Conservation (phyloP, 2,797 vertebrate genomes). For the Crenuchus spilurus region DNA sequence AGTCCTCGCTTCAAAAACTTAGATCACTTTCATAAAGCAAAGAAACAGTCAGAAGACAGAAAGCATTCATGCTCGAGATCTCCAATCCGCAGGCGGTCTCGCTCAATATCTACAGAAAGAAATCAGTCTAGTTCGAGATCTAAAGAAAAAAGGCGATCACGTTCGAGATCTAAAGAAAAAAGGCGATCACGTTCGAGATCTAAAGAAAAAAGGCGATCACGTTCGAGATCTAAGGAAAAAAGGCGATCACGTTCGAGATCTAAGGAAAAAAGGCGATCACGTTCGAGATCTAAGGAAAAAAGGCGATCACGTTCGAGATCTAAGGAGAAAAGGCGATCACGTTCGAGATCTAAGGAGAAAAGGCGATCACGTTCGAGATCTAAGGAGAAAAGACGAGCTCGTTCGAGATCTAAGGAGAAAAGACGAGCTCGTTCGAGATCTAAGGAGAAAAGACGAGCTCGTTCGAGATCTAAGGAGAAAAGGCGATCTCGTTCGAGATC, state of each 20-base stretch:
- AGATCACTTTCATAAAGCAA: conserved; percentile 26
- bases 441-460: conserved; percentile 60
- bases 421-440: conserved; percentile 64
- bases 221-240: conserved; percentile 74
- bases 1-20: conserved; percentile 59
- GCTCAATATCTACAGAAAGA: conserved; percentile 70
- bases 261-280: conserved; percentile 66
- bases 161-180: conserved; percentile 72
- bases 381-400: conserved; percentile 69
- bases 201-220: conserved; percentile 70
- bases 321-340: conserved; percentile 70
- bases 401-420: conserved; percentile 50
- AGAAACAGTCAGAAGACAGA: conserved; percentile 57
- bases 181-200: conserved; percentile 65
- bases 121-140: conserved; percentile 71
- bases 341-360: conserved; percentile 71
- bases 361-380: conserved; percentile 74
- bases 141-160: conserved; percentile 71
- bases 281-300: conserved; percentile 69
- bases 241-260: conserved; percentile 73
- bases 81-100: conserved; percentile 60
- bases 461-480: conserved; percentile 66
- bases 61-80: conserved; percentile 64
- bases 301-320: conserved; percentile 71
- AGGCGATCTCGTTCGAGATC: conserved; percentile 72